phyloP scores from a whole-genome alignment of 2,113 vertebrate species.

The Hyperopisus bebe region DNA sequence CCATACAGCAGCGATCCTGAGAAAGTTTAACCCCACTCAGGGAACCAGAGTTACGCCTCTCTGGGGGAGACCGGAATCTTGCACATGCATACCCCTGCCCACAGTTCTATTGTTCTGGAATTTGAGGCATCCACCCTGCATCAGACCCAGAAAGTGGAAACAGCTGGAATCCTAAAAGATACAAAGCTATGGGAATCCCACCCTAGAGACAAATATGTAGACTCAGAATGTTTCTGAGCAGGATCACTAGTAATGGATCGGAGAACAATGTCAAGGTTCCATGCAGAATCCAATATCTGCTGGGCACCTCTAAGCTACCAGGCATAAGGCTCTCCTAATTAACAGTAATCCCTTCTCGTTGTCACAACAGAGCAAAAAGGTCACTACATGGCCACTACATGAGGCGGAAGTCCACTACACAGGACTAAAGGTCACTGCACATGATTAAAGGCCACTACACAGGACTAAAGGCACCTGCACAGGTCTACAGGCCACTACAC shows the following conservation, averaged over 20 bases:
- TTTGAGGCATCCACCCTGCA: neutral
- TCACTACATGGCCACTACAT: neutral
- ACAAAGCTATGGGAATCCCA: neutral
- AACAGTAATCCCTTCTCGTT: neutral
- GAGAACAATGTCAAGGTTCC: neutral
- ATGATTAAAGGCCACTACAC: neutral
- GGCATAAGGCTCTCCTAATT: neutral
- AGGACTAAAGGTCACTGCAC: neutral
- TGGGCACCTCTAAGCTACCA: neutral
- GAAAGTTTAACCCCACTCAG: neutral
- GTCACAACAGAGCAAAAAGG: neutral
- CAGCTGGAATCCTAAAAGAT: neutral
- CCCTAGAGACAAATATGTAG: neutral
- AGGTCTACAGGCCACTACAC: neutral
- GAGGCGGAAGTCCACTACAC: neutral
- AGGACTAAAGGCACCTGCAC: neutral
- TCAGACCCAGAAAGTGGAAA: neutral
- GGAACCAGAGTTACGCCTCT: neutral
- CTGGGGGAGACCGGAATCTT: neutral
- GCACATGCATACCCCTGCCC: neutral
- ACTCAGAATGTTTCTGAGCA: neutral
- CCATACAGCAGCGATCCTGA: neutral
- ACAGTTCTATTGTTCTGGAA: neutral
- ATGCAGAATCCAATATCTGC: neutral
- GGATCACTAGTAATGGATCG: neutral